Evolutionary conservation across 2,888 invertebrate species (phyloP).

Genomic region (Glomeris marginata): DNA sequence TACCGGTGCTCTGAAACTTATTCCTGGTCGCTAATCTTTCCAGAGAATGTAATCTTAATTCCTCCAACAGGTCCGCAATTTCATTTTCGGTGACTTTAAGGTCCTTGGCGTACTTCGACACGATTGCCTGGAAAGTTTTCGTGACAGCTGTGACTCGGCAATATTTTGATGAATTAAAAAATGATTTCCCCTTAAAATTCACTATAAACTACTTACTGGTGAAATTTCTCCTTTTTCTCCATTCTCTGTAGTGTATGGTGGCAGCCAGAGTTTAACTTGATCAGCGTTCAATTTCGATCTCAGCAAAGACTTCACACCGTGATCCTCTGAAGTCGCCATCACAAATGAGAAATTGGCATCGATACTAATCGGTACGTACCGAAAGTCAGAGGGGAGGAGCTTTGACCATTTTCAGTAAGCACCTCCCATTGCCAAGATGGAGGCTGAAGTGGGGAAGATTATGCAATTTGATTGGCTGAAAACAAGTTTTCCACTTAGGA

Average conservation of each 20-base stretch:
- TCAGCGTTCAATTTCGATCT: conserved; percentile 12
- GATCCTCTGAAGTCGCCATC: neutral
- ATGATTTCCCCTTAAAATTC: neutral
- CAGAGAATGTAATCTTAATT: conserved; percentile 51
- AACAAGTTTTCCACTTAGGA: too few relatives aligned
- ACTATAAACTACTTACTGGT: conserved; percentile 2
- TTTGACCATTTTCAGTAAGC: too few relatives aligned
- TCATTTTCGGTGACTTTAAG: conserved; percentile 39
- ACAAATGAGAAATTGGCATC: too few relatives aligned
- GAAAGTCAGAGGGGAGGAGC: too few relatives aligned
- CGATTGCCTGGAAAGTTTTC: conserved; percentile 41
- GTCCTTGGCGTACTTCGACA: conserved; percentile 40
- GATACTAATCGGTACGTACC: too few relatives aligned
- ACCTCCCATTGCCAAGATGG: too few relatives aligned
- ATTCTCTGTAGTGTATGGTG: conserved; percentile 12
- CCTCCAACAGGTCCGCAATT: conserved; percentile 41
- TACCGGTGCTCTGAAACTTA: conserved; percentile 50
- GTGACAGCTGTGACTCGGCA: neutral
- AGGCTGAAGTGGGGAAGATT: too few relatives aligned
- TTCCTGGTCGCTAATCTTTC: conserved; percentile 53
- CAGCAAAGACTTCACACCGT: neutral
- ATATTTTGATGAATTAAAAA: conserved; percentile 7
- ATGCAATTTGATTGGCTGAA: too few relatives aligned
- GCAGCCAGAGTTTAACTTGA: conserved; percentile 14
- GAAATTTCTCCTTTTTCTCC: conserved; percentile 10